phyloP scores from a whole-genome alignment of 2,888 invertebrate genomes.

The Nomada ruficornis region DNA sequence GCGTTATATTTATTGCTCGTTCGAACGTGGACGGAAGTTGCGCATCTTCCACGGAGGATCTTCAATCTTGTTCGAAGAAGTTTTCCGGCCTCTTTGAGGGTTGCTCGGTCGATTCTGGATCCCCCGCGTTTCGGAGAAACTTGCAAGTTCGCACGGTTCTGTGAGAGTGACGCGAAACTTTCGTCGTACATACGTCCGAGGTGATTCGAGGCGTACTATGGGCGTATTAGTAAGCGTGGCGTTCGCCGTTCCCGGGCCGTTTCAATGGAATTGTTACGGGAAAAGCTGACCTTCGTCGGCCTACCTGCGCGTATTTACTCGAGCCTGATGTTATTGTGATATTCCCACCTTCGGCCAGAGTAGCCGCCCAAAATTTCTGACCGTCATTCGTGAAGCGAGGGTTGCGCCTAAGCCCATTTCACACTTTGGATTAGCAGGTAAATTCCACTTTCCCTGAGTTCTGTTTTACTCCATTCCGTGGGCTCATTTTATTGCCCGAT shows the following conservation, averaged over 20 bases:
- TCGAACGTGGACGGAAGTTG: background rate
- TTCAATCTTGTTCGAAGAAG: background rate
- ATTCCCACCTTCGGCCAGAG: conserved; percentile 8
- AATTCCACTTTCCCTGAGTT: background rate
- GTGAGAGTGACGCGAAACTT: background rate
- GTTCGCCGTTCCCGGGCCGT: background rate
- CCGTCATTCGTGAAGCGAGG: background rate
- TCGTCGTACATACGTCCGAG: background rate
- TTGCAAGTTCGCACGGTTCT: background rate
- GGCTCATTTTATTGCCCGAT: no score
- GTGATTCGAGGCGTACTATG: background rate
- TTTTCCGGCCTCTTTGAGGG: background rate
- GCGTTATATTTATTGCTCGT: background rate
- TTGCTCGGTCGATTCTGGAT: background rate
- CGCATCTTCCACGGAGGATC: background rate
- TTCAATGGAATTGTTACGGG: conserved; percentile 43
- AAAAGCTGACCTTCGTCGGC: conserved; percentile 36
- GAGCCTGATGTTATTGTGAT: conserved; percentile 63
- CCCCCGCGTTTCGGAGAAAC: background rate
- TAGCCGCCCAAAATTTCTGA: conserved; percentile 34
- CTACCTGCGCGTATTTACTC: conserved; percentile 68
- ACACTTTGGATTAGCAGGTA: background rate
- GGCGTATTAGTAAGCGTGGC: background rate
- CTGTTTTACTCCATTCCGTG: background rate
- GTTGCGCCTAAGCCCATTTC: conserved; percentile 15